These are phyloP conservation scores for Philopedon plagiatum DNA, from an alignment of 2,888 invertebrate species.

Conservation along the genomic window DNA sequence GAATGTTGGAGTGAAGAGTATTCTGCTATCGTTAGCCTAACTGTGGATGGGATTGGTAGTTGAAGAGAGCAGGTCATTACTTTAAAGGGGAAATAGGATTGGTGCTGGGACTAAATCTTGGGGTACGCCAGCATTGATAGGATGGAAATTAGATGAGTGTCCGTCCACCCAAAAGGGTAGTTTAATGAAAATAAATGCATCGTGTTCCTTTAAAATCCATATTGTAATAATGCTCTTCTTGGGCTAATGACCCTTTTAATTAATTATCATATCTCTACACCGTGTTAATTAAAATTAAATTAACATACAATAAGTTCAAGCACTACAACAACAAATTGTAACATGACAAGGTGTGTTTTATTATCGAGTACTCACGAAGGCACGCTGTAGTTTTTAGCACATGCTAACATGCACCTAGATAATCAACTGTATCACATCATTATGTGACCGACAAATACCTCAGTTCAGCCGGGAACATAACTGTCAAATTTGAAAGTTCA, in stretches of 20 bases:
- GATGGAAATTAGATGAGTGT: no score
- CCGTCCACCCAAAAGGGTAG: no score
- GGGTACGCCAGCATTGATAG: no score
- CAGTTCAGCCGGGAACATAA: constrained; percentile 40
- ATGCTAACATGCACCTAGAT: constrained; percentile 26
- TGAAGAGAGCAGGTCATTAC: no score
- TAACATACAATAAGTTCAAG: constrained; percentile 13
- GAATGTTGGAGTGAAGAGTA: no score
- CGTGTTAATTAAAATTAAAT: constrained; percentile 20
- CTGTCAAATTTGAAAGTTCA: constrained; percentile 42
- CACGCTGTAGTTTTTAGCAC: constrained; percentile 24
- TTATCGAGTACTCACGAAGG: constrained; percentile 14
- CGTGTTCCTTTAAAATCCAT: no score
- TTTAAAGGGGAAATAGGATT: no score
- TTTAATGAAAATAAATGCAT: no score
- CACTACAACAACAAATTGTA: constrained; percentile 22
- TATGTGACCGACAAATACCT: constrained; percentile 40
- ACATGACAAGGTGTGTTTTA: constrained; percentile 37
- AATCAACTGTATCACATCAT: constrained; percentile 28
- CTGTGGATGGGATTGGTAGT: no score
- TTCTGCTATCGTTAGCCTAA: no score
- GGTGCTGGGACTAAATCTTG: no score
- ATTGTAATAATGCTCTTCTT: no score
- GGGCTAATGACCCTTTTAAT: not conserved
- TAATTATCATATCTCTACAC: not conserved